Base-by-base conservation (phyloP, 2,797 vertebrate genomes). In the Dendrocincla fuliginosa region DNA sequence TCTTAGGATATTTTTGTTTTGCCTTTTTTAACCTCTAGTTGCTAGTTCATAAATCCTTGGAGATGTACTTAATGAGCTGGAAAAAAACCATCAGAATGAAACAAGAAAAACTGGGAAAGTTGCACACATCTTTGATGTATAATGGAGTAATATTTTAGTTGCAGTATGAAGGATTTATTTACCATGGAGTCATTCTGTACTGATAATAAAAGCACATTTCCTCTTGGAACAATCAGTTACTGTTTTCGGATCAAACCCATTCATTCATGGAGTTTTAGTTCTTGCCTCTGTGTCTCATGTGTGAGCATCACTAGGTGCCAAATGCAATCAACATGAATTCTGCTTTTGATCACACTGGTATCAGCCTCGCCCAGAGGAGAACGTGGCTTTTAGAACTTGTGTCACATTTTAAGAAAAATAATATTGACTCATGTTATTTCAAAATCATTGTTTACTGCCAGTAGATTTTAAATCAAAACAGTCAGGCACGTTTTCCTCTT, bases 381-480 rank as follows among this genome's bases (percentile, higher is more conserved):
- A 56, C 65, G 94, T 94, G 91, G 91, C 88, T 93, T 93, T 84
- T 90, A 88, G 90, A 79, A 55, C 47, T 59, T 63, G 25, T 88
- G 73, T 95, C 75, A 86, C 9, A 13, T 89, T 65, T 80, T 71
- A 75, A 83, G 84, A 80, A 75, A 93, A 95, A 87, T 87, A 89
- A 59, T 75, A 90, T 91, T 97, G 88, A 96, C 89, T 91, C 82
- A 95, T 16, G 3, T 59, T 94, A 78, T 94, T 93, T 93, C 91
- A 95, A 94, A 93, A 95, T 93, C 84, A 50, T 33, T 78, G 75
- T 90, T 95, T 95, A 50, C 90, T 83, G 89, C 87, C 90, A 94
- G 56, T 22, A 79, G 79, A 87, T 69, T 74, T 95, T 95, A 87
- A 96, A 83, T 79, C 65, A 68, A 95, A 94, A 92, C 89, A 89